These are phyloP conservation scores for Lepilemur ruficaudatus DNA, from an alignment of 2,797 vertebrate genomes.

Conservation along the genomic window DNA sequence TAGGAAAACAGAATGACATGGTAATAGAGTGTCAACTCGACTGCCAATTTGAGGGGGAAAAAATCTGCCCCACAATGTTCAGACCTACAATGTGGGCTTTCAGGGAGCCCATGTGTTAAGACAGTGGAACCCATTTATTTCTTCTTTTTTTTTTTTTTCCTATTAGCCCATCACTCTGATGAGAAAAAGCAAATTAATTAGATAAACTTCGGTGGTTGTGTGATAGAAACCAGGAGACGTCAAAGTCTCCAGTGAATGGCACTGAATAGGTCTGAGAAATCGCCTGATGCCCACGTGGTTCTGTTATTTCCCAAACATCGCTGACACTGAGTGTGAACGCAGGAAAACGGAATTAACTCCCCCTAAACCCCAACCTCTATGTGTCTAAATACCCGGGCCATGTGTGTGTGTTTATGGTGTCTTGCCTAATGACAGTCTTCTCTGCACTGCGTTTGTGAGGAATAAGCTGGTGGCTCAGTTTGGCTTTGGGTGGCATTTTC, in stretches of 20 bases:
- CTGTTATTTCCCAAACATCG: conserved; percentile 9
- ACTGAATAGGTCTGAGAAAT: neutral
- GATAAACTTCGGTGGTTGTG: neutral
- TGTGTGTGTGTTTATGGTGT: conserved; percentile 54
- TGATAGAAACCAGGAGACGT: neutral
- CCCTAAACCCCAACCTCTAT: conserved; percentile 66
- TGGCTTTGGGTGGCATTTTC: conserved; percentile 41
- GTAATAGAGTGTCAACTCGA: neutral
- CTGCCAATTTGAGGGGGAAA: neutral
- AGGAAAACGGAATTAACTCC: conserved; percentile 78
- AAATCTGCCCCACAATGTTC: neutral
- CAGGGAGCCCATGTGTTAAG: neutral
- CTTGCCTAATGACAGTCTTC: conserved; percentile 61
- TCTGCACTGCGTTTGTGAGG: conserved; percentile 63
- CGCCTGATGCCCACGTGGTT: neutral
- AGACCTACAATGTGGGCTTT: neutral
- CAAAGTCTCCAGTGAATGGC: neutral
- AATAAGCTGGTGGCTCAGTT: conserved; percentile 74
- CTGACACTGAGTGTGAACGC: conserved; percentile 75
- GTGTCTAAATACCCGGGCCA: conserved; percentile 54
- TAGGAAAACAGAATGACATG: neutral
- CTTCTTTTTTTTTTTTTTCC: neutral
- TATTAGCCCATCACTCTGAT: neutral
- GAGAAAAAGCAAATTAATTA: neutral
- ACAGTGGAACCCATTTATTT: neutral